phyloP scores from a whole-genome alignment of 92 coral and sea anemone species.

The Epizoanthus illoricatus region DNA sequence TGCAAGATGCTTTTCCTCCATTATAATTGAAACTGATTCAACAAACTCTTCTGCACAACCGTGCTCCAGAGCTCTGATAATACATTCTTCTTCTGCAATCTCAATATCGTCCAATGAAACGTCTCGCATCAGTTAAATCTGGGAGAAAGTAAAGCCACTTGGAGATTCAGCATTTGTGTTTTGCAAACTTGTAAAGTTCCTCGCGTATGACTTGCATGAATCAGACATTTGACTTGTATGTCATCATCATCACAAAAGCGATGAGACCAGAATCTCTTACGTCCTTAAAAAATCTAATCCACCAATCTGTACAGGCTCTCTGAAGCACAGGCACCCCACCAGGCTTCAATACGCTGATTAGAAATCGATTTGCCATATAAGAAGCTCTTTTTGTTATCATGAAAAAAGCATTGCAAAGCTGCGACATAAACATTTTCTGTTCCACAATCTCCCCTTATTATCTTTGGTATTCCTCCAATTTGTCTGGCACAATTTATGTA shows the following conservation, averaged over 20 bases:
- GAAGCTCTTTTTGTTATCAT: conserved; percentile 29
- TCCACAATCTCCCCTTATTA: conserved; percentile 40
- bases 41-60: not conserved
- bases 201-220: conserved; percentile 26
- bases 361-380: conserved; percentile 30
- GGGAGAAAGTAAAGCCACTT: conserved; percentile 6
- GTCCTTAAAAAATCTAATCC: conserved; percentile 16
- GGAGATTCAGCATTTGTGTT: conserved; percentile 12
- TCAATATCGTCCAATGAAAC: not conserved
- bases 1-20: too few relatives aligned
- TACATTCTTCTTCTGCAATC: not conserved
- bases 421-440: conserved; percentile 46
- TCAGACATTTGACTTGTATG: conserved; percentile 11
- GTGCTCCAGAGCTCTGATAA: not conserved
- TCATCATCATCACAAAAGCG: conserved; percentile 5
- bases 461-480: conserved; percentile 16
- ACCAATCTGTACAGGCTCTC: not conserved
- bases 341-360: conserved; percentile 39
- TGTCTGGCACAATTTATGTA: conserved; percentile 50
- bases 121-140: conserved; percentile 5
- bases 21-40: not conserved
- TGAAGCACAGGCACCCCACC: conserved; percentile 22
- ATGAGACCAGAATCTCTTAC: conserved; percentile 10
- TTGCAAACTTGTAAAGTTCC: conserved; percentile 18
- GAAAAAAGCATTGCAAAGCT: conserved; percentile 27